Evolutionary conservation across 1,140 invertebrate genomes (phyloP), one percentile per base, ranked within the genome.

Genomic region (Drosophila fuyamai): DNA sequence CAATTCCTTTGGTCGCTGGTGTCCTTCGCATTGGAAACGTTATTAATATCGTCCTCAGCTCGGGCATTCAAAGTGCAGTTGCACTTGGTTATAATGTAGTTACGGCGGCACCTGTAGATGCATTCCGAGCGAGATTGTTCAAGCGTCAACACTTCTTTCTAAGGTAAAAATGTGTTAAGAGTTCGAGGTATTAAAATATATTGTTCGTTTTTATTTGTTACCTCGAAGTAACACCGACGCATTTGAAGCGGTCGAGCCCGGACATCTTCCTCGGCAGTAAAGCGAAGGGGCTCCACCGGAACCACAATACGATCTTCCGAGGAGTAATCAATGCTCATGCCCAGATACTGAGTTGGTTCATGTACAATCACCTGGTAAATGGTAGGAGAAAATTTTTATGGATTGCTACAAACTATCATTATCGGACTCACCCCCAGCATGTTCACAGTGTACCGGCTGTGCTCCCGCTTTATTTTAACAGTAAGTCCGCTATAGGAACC

Each of bases 301-400:
- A 89, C 47, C 4, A 84, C 73, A 29, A 89, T 84, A 1, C 84
- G 80, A 40, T 89, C 84, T 14, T 80, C 84, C 0, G 65, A 41
- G 16, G 84, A 68, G 6, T 78, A 81, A 0, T 62, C 76, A n/a
- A 84, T 54, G 44, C 77, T 79, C 18, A 72, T 67, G 16, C 80
- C 84, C 38, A 89, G 46, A 54, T 56, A 78, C 53, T 89, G 67
- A 1, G 32, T 16, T 0, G 80, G 68, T 27, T 89, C 84, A 7
- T 84, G 84, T 4, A 89, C n/a, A 29, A 84, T 72, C 0, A 89
- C 76, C 84, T 88, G 14, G 0, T 14, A 9, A 6, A 4, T 47
- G 46, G 12, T 47, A 3, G n/a, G n/a, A 18, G 1, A 9, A 1
- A 9, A 12, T 35, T 1, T 8, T 12, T 10, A 12, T 32, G 3